Evolutionary conservation across 2,113 vertebrate genomes (phyloP), one percentile per base, ranked within the genome.

Genomic region (Catharus bicknelli): DNA sequence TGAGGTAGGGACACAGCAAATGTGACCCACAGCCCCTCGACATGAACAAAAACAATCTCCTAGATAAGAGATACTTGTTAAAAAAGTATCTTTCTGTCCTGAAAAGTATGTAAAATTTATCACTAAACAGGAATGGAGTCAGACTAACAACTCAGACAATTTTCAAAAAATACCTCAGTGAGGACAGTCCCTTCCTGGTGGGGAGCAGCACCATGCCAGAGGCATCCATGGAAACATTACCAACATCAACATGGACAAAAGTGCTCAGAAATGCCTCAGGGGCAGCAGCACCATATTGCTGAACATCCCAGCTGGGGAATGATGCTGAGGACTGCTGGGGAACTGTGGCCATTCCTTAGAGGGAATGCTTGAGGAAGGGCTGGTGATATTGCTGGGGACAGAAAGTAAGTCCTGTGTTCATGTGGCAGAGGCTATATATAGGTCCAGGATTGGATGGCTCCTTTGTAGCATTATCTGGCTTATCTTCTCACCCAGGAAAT

Each of bases 181-280:
- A 67, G 21, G 43, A 69, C 27, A 70, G 43, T 22, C 29, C 9
- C 7, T 50, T 11, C n/a, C 7, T 0, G 0, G 15, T 53, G 22
- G 25, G 32, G 50, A 86, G 81, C 36, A 62, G 47, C 38, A 58
- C 34, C 21, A 27, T 30, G 12, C n/a, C 55, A 66, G 68, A 53
- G 36, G 18, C 43, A 50, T 62, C 38, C 53, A 47, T 17, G 48
- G 66, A 78, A 74, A 57, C 30, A n/a, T 53, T 62, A 22, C 23
- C 9, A 20, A 26, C 16, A 6, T 9, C 59, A 81, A 18, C 63
- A 38, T 0, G 1, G 47, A 25, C 13, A 74, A 70, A 45, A 0
- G 9, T 30, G 16, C 57, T 48, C 5, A 6, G 34, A 67, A 58
- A 50, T 25, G 29, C 22, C 34, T n/a, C 36, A 54, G 43, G 7